Conservation (phyloP, 2,797 vertebrate genomes). For the Diplodus sargus region DNA sequence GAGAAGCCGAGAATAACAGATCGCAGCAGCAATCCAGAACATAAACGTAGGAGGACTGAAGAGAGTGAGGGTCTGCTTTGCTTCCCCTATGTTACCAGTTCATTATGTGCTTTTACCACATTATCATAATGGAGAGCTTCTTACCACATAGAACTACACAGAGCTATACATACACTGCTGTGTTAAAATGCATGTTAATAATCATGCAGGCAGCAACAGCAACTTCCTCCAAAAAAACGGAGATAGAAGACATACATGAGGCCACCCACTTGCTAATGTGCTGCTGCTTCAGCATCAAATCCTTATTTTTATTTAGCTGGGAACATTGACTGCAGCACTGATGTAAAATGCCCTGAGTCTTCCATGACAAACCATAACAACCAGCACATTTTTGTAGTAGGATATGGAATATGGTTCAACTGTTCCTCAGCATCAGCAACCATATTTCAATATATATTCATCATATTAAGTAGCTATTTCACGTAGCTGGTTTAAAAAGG, state of each 20-base stretch:
- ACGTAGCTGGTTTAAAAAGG: neutral
- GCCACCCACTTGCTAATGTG: conserved; percentile 22
- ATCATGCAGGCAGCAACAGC: conserved; percentile 15
- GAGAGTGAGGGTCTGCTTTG: conserved; percentile 21
- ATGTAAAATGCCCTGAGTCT: conserved; percentile 17
- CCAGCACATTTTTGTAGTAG: neutral
- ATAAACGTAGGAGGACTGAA: conserved; percentile 30
- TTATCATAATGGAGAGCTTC: conserved; percentile 51
- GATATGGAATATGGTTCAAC: conserved; percentile 1
- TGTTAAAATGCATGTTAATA: conserved; percentile 45
- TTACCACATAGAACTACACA: conserved; percentile 1
- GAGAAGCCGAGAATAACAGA: conserved; percentile 13
- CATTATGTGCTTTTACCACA: conserved; percentile 39
- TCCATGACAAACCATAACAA: neutral
- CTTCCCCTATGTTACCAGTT: conserved; percentile 29
- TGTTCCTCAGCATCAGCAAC: neutral
- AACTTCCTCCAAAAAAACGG: conserved; percentile 17
- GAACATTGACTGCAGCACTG: conserved; percentile 14
- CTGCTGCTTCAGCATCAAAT: conserved; percentile 35
- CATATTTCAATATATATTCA: neutral
- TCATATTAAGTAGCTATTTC: neutral
- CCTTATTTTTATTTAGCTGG: conserved; percentile 36
- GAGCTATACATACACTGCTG: neutral
- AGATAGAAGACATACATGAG: conserved; percentile 42
- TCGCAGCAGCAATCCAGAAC: conserved; percentile 17